phyloP scores from a whole-genome alignment of 2,888 invertebrate species.

The Eudemis profundana region DNA sequence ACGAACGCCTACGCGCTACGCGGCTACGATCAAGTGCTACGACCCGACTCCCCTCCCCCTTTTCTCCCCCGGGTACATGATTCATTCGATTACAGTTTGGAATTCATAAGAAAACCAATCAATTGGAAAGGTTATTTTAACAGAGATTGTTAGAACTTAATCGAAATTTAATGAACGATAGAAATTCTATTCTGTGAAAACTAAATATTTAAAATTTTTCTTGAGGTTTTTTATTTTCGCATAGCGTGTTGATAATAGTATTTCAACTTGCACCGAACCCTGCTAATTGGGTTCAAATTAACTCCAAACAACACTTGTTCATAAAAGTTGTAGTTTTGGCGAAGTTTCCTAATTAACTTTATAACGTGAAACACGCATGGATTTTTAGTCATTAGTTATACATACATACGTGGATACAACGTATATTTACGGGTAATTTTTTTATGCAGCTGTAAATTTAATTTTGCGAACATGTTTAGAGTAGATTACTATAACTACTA shows the following conservation, averaged over 20 bases:
- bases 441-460: no score
- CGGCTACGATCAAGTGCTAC: conserved; percentile 45
- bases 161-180: not conserved
- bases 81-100: conserved; percentile 50
- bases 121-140: conserved; percentile 35
- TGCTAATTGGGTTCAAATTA: not conserved
- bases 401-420: no score
- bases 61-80: conserved; percentile 50
- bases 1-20: conserved; percentile 63
- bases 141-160: conserved; percentile 15
- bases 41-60: conserved; percentile 12
- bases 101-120: conserved; percentile 43
- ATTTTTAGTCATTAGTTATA: not conserved
- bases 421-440: no score
- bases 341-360: conserved; percentile 7
- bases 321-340: not conserved
- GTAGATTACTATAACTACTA: no score
- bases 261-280: not conserved
- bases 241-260: conserved; percentile 33
- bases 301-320: not conserved
- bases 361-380: conserved; percentile 2
- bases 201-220: not conserved
- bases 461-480: no score
- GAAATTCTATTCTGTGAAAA: not conserved
- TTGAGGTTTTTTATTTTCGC: conserved; percentile 10